phyloP scores from a whole-genome alignment of 2,113 vertebrate species.

The Cettia cetti region DNA sequence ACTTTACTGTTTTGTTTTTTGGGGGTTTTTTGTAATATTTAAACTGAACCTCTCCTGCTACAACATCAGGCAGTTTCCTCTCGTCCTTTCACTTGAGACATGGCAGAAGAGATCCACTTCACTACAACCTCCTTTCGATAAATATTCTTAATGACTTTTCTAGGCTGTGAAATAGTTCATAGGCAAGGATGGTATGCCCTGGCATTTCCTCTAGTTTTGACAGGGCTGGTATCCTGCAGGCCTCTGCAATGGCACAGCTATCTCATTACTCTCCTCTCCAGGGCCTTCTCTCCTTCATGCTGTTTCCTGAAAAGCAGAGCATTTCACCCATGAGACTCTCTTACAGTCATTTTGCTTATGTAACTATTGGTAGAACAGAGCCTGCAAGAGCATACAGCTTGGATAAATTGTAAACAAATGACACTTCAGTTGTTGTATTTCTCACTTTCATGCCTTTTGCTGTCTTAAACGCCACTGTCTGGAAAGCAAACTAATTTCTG shows the following conservation, averaged over 20 bases:
- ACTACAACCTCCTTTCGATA: neutral
- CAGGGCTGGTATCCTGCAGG: neutral
- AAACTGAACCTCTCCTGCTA: neutral
- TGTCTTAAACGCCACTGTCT: neutral
- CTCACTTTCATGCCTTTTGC: neutral
- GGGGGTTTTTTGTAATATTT: neutral
- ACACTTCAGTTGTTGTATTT: neutral
- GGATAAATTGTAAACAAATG: neutral
- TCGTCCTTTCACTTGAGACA: neutral
- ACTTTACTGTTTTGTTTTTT: neutral
- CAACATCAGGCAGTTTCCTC: accelerated
- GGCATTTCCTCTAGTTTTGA: neutral
- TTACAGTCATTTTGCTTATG: neutral
- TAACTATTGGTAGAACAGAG: neutral
- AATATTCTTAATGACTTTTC: neutral
- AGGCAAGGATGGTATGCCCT: neutral
- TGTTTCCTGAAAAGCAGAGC: neutral
- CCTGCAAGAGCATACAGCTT: neutral
- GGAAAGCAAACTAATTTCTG: neutral
- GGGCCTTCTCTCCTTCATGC: neutral
- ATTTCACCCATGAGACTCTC: neutral
- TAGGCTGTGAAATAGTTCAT: neutral
- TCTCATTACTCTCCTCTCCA: neutral
- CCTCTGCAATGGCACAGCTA: neutral
- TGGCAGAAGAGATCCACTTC: neutral